Base-by-base conservation (phyloP, 2,113 vertebrate genomes). In the Sphaerodactylus townsendi region DNA sequence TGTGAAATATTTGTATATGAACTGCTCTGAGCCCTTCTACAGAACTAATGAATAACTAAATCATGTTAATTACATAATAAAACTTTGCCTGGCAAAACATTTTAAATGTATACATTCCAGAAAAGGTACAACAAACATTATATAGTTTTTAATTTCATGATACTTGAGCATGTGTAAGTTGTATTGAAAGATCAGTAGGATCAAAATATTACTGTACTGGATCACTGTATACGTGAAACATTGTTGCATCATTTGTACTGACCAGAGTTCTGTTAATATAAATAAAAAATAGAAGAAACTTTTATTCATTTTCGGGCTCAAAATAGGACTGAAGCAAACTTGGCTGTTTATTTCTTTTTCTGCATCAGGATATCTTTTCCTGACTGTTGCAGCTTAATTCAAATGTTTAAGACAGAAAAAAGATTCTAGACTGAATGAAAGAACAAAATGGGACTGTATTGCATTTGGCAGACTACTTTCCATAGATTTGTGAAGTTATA, bases 311-410 rank as follows among this genome's bases (percentile, higher is more conserved):
- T 8, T 77, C 4, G 77, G 28, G 37, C 90, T 92, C 88, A 91
- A 94, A 92, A 94, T 91, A 93, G 62, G 48, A 73, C 83, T 83
- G 75, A 87, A 86, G 78, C n/a, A 81, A 88, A 86, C 4, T 79
- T 87, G 44, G 28, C 37, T 28, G 25, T 62, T 62, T 1, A 2
- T 70, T 87, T 86, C 84, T 11, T 68, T 84, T 84, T 90, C 81
- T 90, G 28, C 19, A 35, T 88, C 37, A 28, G 65, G 44, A 76
- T 87, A 85, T 70, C 53, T 90, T 81, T 50, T 83, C 83, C 46
- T 85, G 41, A 48, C n/a, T 87, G 56, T n/a, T 86, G 15, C 75
- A 81, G 17, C 77, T 83, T 89, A 86, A 30, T 89, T 56, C 39
- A 75, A 25, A 84, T 46, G 7, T 25, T 79, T n/a, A 85, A 85